Conservation (phyloP, 2,113 vertebrate species). For the Larimichthys crocea region DNA sequence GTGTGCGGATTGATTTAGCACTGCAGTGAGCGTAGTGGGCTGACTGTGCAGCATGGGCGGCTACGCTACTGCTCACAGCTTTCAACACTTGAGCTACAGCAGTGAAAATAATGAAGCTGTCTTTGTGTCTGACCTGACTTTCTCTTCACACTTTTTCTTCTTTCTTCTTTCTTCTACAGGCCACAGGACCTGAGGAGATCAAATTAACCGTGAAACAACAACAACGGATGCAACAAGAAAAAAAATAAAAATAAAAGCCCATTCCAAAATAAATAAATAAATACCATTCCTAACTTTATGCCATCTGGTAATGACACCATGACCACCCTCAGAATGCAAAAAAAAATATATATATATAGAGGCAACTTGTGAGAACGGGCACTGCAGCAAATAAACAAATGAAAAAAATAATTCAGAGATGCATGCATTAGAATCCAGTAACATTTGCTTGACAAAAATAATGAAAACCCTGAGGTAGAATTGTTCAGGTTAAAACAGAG, state of each 20-base stretch:
- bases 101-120: conserved; percentile 15
- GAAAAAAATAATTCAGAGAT: conserved; percentile 68
- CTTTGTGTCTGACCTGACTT: background rate
- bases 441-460: conserved; percentile 79
- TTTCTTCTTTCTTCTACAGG: conserved; percentile 54
- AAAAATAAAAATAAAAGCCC: background rate
- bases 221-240: conserved; percentile 37
- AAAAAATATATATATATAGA: too few relatives aligned
- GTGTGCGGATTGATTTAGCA: conserved; percentile 43
- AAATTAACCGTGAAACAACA: conserved; percentile 20
- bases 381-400: conserved; percentile 58
- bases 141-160: background rate
- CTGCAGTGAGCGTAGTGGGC: conserved; percentile 34
- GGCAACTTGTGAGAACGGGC: conserved; percentile 21
- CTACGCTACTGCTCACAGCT: conserved; percentile 8
- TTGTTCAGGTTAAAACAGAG: conserved; percentile 55
- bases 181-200: conserved; percentile 2
- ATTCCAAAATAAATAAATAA: conserved; percentile 9
- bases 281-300: conserved; percentile 5
- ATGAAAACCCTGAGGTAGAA: conserved; percentile 58
- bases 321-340: conserved; percentile 49
- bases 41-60: conserved; percentile 17
- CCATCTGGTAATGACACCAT: conserved; percentile 57
- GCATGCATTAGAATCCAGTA: conserved; percentile 84
- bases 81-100: conserved; percentile 8